Conservation (phyloP, 2,888 invertebrate genomes). For the Strigamia crassipes region DNA sequence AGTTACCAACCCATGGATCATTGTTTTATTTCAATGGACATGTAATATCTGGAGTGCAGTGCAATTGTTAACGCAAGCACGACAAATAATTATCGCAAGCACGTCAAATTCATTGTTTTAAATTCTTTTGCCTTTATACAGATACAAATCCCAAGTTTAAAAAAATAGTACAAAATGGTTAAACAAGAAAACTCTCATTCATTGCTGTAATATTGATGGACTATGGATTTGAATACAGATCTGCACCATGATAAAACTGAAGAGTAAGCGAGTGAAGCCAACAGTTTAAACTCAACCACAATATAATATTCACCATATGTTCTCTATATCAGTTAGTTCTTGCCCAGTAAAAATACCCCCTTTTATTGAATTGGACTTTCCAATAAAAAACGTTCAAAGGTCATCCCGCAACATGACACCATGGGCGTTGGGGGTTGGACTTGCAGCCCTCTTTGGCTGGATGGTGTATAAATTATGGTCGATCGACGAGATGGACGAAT, state of each 20-base stretch:
- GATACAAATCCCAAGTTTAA: not conserved
- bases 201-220: not conserved
- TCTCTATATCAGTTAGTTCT: constrained; percentile 24
- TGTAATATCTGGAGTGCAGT: no score
- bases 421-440: not conserved
- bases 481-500: constrained; percentile 21
- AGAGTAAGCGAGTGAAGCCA: not conserved
- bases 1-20: no score
- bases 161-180: not conserved
- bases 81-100: not conserved
- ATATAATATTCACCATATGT: not conserved
- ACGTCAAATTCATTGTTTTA: not conserved
- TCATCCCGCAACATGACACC: not conserved
- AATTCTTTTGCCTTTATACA: not conserved
- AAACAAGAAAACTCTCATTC: not conserved
- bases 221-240: not conserved
- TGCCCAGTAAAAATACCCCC: constrained; percentile 3
- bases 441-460: constrained; percentile 1
- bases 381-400: not conserved
- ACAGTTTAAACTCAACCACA: not conserved
- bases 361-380: constrained; percentile 18
- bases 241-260: constrained; percentile 30
- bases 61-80: not conserved
- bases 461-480: constrained; percentile 28
- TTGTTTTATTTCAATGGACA: no score